A percentile compares a stretch with the other conserved stretches of the same genome.
These are phyloP conservation scores for Silurus glanis DNA, from an alignment of 2,113 vertebrate species.

Conservation along the genomic window DNA sequence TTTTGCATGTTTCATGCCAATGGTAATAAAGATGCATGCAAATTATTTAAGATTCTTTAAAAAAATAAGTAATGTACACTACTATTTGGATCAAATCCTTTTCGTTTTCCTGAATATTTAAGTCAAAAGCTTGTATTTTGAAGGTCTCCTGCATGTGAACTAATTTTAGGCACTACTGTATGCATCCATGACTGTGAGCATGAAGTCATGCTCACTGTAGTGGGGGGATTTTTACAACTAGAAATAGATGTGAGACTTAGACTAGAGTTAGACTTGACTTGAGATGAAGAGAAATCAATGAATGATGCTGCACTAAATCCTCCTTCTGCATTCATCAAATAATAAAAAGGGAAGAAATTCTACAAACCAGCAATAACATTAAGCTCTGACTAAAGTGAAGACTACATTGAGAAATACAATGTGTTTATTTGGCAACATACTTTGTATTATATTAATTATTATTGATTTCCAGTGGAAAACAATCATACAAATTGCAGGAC, in stretches of 20 bases:
- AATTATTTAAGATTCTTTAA: neutral
- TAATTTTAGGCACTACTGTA: neutral
- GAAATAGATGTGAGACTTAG: neutral
- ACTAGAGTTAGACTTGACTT: too few relatives aligned
- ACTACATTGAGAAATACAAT: slow-evolving; percentile 56
- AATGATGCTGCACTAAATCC: neutral
- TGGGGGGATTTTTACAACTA: neutral
- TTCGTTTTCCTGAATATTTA: neutral
- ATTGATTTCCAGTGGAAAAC: slow-evolving; percentile 55
- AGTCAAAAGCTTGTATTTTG: neutral
- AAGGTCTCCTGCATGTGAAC: neutral
- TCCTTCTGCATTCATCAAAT: neutral
- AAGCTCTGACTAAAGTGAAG: neutral
- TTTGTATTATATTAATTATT: slow-evolving; percentile 34
- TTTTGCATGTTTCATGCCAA: neutral
- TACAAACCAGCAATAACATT: neutral
- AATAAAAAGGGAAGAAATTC: neutral
- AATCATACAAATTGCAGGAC: slow-evolving; percentile 57
- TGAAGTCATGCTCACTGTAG: neutral
- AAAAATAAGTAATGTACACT: neutral
- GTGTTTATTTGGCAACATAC: slow-evolving; percentile 70
- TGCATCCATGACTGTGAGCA: neutral
- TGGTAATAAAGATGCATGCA: neutral
- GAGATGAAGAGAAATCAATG: neutral
- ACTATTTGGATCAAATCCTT: neutral